Evolutionary conservation across 2,888 invertebrate genomes (phyloP).

Genomic region (Metacarcinus magister): DNA sequence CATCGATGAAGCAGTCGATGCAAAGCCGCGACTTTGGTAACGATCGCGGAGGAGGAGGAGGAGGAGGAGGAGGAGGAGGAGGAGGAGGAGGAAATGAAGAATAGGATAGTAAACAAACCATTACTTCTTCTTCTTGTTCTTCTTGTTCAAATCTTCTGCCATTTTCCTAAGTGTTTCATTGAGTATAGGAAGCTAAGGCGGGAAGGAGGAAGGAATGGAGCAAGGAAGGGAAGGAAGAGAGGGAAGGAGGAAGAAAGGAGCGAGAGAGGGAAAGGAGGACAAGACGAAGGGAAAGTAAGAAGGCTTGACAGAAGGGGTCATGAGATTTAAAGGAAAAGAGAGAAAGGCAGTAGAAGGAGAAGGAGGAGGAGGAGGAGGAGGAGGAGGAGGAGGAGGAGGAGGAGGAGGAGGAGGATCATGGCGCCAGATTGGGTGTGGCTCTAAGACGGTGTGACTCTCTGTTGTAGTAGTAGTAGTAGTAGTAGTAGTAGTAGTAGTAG

Average conservation of each 20-base stretch:
- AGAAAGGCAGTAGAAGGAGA: background rate
- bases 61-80: background rate
- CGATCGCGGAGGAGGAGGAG: background rate
- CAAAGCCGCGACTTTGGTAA: background rate
- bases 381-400: background rate
- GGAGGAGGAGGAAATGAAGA: background rate
- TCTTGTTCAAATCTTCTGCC: background rate
- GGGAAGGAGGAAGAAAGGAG: background rate
- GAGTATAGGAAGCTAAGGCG: background rate
- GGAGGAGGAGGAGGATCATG: background rate
- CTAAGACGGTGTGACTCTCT: slow-evolving; percentile 4
- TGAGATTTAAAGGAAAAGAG: background rate
- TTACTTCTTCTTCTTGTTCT: background rate
- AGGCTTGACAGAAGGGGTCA: background rate
- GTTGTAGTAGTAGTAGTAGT: too few species aligned
- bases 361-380: background rate
- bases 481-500: too few species aligned
- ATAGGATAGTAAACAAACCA: background rate
- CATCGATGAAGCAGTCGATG: slow-evolving; percentile 12
- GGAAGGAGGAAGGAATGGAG: background rate
- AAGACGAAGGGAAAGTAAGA: background rate
- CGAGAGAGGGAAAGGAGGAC: background rate
- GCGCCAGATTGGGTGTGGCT: slow-evolving; percentile 17
- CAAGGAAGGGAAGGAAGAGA: background rate
- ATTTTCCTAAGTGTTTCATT: background rate